Percentiles rank a stretch among this genome's conserved stretches.
These are phyloP conservation scores for Platyrinchus mystaceus DNA, from an alignment of 2,797 vertebrate genomes.

Conservation along the genomic window DNA sequence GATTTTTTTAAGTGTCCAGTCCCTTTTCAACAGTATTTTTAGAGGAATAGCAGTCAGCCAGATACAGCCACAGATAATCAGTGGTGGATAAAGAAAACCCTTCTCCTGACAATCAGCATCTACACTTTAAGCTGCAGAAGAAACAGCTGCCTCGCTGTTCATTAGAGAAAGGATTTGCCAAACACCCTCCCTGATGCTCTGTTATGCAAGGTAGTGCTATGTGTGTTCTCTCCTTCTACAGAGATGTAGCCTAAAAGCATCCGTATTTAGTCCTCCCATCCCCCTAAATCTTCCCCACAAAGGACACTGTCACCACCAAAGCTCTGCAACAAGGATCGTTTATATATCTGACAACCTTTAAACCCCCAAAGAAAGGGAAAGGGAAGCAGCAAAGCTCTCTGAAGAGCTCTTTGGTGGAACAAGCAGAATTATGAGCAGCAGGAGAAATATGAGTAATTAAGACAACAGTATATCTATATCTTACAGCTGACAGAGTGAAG, in stretches of 20 bases:
- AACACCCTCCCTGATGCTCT: slow-evolving; percentile 19
- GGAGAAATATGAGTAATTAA: slow-evolving; percentile 70
- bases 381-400: slow-evolving; percentile 48
- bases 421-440: slow-evolving; percentile 67
- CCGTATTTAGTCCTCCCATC: slow-evolving; percentile 29
- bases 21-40: not conserved
- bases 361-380: slow-evolving; percentile 53
- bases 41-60: not conserved
- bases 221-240: not conserved
- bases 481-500: slow-evolving; percentile 54
- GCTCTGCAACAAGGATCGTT: slow-evolving; percentile 48
- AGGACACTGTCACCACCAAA: slow-evolving; percentile 52
- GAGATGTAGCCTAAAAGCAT: slow-evolving; percentile 2
- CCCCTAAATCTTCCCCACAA: slow-evolving; percentile 49
- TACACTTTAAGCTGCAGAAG: slow-evolving; percentile 11
- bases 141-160: slow-evolving; percentile 18
- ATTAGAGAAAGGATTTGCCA: slow-evolving; percentile 46
- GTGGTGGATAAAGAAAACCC: slow-evolving; percentile 16
- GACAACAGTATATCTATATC: slow-evolving; percentile 69
- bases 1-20: not conserved
- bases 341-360: slow-evolving; percentile 63
- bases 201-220: not conserved
- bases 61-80: not conserved
- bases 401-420: slow-evolving; percentile 55
- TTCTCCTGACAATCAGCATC: slow-evolving; percentile 19